phyloP scores from a whole-genome alignment of 64 coral and sea anemone genomes.

The Dendronephthya gigantea region DNA sequence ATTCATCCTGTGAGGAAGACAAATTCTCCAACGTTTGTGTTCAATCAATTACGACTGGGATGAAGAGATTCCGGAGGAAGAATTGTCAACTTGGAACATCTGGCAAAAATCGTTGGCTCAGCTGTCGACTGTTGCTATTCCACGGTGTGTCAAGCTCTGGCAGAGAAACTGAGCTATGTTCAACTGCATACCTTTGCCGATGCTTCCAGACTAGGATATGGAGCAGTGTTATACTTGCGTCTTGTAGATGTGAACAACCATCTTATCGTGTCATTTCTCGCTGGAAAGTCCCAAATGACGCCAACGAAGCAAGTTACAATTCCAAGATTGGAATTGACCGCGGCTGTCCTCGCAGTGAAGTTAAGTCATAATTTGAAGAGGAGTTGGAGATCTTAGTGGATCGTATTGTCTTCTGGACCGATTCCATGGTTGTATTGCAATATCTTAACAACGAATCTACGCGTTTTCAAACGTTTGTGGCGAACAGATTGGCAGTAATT shows the following conservation, averaged over 20 bases:
- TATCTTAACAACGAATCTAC: conserved; percentile 14
- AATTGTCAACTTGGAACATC: neutral
- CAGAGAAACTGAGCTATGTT: neutral
- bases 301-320: conserved; percentile 15
- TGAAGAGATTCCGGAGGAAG: neutral
- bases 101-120: conserved; percentile 1
- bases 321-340: conserved; percentile 23
- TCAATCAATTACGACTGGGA: neutral
- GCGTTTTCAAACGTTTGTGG: conserved; percentile 22
- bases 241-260: neutral
- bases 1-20: neutral
- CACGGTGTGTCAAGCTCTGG: neutral
- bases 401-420: conserved; percentile 4
- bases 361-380: neutral
- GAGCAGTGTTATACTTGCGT: neutral
- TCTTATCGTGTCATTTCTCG: neutral
- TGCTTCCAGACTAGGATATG: neutral
- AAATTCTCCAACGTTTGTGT: conserved; percentile 4
- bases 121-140: neutral
- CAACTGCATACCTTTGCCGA: neutral
- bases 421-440: conserved; percentile 10
- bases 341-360: conserved; percentile 5
- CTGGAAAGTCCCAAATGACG: neutral
- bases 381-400: neutral
- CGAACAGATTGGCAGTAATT: conserved; percentile 17